A percentile compares a stretch with the other conserved stretches of the same genome.
phyloP scores from a whole-genome alignment of 2,888 invertebrate species.

The Selenia dentaria region DNA sequence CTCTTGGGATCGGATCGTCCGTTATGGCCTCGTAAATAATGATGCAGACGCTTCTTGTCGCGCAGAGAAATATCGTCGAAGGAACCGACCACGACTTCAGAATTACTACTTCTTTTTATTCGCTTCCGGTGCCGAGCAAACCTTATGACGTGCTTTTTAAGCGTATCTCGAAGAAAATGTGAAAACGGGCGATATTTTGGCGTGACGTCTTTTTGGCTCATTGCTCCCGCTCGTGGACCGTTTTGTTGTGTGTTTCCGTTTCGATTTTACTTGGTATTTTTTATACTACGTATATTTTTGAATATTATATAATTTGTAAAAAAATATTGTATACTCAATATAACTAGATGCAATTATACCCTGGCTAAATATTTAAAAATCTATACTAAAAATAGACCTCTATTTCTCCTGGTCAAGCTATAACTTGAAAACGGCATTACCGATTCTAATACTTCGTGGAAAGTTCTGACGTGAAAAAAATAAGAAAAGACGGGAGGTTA shows the following conservation, averaged over 20 bases:
- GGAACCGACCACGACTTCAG: conserved; percentile 23
- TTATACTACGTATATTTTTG: too few relatives aligned
- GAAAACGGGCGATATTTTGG: background rate
- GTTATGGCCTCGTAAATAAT: conserved; percentile 41
- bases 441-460: too few relatives aligned
- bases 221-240: background rate
- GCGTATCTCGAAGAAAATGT: conserved; percentile 1
- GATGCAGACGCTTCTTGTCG: conserved; percentile 25
- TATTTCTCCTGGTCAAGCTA: too few relatives aligned
- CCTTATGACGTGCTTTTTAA: conserved; percentile 20
- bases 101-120: conserved; percentile 19
- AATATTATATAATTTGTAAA: too few relatives aligned
- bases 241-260: background rate
- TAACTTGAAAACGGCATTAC: too few relatives aligned
- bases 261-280: background rate
- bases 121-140: conserved; percentile 24
- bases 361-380: too few relatives aligned
- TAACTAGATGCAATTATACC: too few relatives aligned
- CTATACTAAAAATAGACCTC: too few relatives aligned
- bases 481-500: too few relatives aligned
- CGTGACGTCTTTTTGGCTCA: conserved; percentile 1
- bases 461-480: too few relatives aligned
- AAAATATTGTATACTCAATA: too few relatives aligned
- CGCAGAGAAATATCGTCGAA: conserved; percentile 26
- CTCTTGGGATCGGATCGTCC: conserved; percentile 37